phyloP scores from a whole-genome alignment of 2,888 invertebrate genomes.

The Platycheirus albimanus region DNA sequence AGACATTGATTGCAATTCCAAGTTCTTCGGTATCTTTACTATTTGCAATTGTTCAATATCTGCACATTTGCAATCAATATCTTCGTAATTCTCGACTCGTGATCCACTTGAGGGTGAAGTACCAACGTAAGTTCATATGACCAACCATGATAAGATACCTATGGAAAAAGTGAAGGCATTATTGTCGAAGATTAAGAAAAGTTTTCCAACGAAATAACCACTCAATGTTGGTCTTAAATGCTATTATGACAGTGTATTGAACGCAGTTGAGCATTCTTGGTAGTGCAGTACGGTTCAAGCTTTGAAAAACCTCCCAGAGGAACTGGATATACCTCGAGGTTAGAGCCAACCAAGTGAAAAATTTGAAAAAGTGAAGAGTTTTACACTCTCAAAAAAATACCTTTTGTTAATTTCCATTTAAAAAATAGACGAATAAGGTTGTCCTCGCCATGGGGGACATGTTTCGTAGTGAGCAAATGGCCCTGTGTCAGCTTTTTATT shows the following conservation, averaged over 20 bases:
- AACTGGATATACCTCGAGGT: slow-evolving; percentile 3
- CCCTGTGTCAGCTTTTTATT: slow-evolving; percentile 78
- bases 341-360: background rate
- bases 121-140: background rate
- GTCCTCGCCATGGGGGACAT: slow-evolving; percentile 15
- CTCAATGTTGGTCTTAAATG: background rate
- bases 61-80: background rate
- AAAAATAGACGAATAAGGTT: background rate
- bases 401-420: background rate
- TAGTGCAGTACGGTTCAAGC: background rate
- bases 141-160: slow-evolving; percentile 11
- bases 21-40: background rate
- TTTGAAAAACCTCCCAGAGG: background rate
- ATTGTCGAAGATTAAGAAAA: slow-evolving; percentile 1
- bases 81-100: slow-evolving; percentile 8
- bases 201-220: background rate
- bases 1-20: background rate
- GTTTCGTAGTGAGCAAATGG: slow-evolving; percentile 80
- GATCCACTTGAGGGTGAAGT: slow-evolving; percentile 10
- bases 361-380: background rate
- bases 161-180: background rate
- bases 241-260: background rate
- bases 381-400: no score
- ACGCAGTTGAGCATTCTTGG: background rate
- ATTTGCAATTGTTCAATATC: background rate